Conservation (phyloP, 2,888 invertebrate genomes). For the Laspeyria flexula region DNA sequence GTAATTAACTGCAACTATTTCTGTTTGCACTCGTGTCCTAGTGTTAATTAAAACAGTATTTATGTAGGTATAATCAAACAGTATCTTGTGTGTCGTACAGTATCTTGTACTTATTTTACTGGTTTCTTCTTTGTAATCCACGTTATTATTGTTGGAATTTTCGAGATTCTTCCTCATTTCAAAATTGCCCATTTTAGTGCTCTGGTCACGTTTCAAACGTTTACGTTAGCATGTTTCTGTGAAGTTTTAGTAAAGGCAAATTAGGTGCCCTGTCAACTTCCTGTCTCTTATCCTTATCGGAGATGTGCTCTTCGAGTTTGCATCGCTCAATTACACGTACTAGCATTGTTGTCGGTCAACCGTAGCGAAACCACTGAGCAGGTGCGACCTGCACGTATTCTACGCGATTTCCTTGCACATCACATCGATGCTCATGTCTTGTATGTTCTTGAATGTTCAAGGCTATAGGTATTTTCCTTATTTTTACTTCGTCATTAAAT, state of each 20-base stretch:
- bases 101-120: slow-evolving; percentile 7
- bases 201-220: slow-evolving; percentile 28
- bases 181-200: slow-evolving; percentile 17
- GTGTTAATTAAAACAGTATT: slow-evolving; percentile 11
- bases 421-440: slow-evolving; percentile 47
- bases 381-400: slow-evolving; percentile 66
- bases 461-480: slow-evolving; percentile 33
- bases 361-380: slow-evolving; percentile 70
- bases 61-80: slow-evolving; percentile 2
- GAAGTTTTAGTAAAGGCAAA: slow-evolving; percentile 29
- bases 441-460: slow-evolving; percentile 28
- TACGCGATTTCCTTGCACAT: slow-evolving; percentile 70
- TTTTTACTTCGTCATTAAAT: slow-evolving; percentile 41
- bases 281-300: slow-evolving; percentile 72
- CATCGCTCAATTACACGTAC: slow-evolving; percentile 75
- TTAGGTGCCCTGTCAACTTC: slow-evolving; percentile 56
- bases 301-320: slow-evolving; percentile 69
- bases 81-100: not conserved
- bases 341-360: slow-evolving; percentile 77
- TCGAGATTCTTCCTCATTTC: slow-evolving; percentile 31
- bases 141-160: slow-evolving; percentile 18
- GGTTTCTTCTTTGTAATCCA: not conserved
- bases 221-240: slow-evolving; percentile 23
- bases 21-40: slow-evolving; percentile 16
- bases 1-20: slow-evolving; percentile 34